phyloP scores from a whole-genome alignment of 1,140 invertebrate genomes.

The Dendroctonus valens region DNA sequence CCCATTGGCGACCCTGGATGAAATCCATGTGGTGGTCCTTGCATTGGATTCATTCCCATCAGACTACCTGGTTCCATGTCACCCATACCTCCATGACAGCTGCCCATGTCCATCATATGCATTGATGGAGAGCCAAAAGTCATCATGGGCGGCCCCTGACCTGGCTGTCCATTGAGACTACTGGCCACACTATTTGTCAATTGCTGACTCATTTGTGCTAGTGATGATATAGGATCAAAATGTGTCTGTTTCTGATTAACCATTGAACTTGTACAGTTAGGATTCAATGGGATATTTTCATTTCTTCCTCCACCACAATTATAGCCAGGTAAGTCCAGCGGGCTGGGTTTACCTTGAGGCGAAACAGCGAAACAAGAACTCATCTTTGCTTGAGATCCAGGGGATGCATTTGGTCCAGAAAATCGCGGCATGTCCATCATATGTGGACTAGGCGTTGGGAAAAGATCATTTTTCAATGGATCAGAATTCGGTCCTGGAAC shows the following conservation, averaged over 20 bases:
- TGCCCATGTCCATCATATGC: conserved; percentile 56
- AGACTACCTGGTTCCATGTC: conserved; percentile 48
- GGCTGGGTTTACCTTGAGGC: conserved; percentile 46
- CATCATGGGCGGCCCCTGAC: conserved; percentile 59
- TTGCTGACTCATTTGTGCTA: conserved; percentile 92
- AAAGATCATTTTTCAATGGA: conserved; percentile 47
- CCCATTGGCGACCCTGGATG: conserved; percentile 52
- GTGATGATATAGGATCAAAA: conserved; percentile 90
- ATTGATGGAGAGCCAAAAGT: conserved; percentile 59
- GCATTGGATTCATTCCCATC: conserved; percentile 48
- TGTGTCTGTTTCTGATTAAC: conserved; percentile 61
- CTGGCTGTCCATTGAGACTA: conserved; percentile 53
- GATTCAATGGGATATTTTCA: conserved; percentile 82
- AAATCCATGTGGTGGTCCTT: conserved; percentile 49
- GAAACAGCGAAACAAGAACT: conserved; percentile 46
- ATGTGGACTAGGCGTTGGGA: conserved; percentile 48
- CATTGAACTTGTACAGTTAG: conserved; percentile 67
- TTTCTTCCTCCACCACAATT: conserved; percentile 55
- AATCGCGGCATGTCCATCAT: conserved; percentile 50
- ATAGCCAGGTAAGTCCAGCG: conserved; percentile 47
- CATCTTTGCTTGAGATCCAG: conserved; percentile 45
- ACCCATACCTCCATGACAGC: conserved; percentile 48
- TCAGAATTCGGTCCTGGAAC: conserved; percentile 45
- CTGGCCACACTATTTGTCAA: conserved; percentile 72
- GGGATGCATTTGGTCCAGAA: conserved; percentile 46